A percentile compares a stretch with the other conserved stretches of the same genome.
These are phyloP conservation scores for Apaloderma vittatum DNA, from an alignment of 2,113 vertebrate species.

Conservation along the genomic window DNA sequence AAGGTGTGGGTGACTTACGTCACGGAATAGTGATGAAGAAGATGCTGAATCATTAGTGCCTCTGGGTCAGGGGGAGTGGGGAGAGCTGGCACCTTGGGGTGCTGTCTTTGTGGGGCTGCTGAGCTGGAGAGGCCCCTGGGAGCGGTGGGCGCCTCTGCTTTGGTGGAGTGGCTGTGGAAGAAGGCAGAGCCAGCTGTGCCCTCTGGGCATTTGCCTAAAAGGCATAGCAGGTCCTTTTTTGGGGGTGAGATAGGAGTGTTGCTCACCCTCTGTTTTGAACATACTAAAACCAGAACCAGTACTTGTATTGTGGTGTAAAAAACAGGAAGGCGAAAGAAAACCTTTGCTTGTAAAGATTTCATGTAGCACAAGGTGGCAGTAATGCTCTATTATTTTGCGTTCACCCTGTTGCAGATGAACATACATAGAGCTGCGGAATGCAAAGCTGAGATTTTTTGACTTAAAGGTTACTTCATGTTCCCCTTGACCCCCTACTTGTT, in stretches of 20 bases:
- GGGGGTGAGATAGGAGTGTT: accelerated
- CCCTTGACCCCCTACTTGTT: accelerated
- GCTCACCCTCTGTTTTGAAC: neutral
- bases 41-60: neutral
- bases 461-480: neutral
- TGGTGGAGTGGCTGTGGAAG: neutral
- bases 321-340: neutral
- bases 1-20: accelerated
- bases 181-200: accelerated
- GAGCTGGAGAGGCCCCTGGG: neutral
- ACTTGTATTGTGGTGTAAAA: neutral
- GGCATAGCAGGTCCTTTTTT: neutral
- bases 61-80: neutral
- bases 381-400: neutral
- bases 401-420: neutral
- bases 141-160: neutral
- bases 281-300: neutral
- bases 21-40: neutral
- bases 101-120: accelerated
- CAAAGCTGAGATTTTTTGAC: neutral
- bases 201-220: neutral
- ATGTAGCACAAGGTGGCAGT: conserved; percentile 42
- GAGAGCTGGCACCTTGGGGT: neutral
- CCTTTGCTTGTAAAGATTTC: neutral
- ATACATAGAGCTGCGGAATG: neutral